phyloP scores from a whole-genome alignment of 2,888 invertebrate species.

The Lepidochrysops patricia region DNA sequence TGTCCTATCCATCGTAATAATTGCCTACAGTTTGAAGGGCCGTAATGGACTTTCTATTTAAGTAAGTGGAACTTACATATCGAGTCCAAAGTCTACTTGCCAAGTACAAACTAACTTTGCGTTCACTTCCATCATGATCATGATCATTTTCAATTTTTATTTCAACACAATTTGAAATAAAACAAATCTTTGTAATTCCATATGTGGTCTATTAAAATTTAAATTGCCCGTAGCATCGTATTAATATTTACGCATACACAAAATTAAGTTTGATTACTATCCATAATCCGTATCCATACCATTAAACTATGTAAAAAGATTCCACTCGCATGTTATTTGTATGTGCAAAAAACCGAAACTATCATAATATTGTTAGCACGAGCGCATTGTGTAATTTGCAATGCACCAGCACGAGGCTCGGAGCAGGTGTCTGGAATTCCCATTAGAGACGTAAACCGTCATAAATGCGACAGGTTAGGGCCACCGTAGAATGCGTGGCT shows the following conservation, averaged over 20 bases:
- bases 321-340: neutral
- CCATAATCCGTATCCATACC: neutral
- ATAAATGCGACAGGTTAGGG: constrained; percentile 38
- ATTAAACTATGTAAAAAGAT: neutral
- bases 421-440: constrained; percentile 41
- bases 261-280: neutral
- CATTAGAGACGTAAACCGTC: constrained; percentile 40
- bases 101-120: neutral
- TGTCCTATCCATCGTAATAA: neutral
- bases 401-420: constrained; percentile 36
- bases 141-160: neutral
- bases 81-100: neutral
- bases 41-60: neutral
- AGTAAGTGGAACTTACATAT: neutral
- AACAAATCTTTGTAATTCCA: neutral
- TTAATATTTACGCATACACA: neutral
- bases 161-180: neutral
- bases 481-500: constrained; percentile 65
- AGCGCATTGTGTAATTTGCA: constrained; percentile 4
- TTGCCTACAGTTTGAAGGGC: neutral
- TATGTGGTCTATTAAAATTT: neutral
- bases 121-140: neutral
- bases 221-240: neutral
- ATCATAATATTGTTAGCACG: neutral
- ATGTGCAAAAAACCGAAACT: neutral